Conservation (phyloP, 2,797 vertebrate species). For the Pangasius mekongensis region DNA sequence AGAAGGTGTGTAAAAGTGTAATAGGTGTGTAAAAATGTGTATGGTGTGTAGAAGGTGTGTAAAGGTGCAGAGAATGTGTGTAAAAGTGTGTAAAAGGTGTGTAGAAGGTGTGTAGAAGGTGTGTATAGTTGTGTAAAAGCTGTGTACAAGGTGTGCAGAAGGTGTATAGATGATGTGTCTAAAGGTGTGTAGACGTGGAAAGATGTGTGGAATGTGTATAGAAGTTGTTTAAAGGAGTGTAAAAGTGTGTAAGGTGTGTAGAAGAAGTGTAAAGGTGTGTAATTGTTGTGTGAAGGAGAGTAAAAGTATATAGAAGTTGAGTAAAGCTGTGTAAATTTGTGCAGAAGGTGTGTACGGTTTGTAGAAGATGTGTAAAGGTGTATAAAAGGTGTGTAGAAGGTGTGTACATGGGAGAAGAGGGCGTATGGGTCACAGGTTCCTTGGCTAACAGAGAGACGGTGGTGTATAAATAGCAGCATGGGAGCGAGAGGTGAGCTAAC, state of each 20-base stretch:
- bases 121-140: no score
- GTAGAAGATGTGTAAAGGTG: not conserved
- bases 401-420: not conserved
- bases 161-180: not conserved
- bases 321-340: not conserved
- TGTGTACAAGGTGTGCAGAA: not conserved
- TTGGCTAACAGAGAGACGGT: slow-evolving; percentile 20
- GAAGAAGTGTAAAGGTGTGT: not conserved
- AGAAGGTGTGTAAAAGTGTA: not conserved
- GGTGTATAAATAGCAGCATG: slow-evolving; percentile 60
- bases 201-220: not conserved
- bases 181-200: not conserved
- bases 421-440: slow-evolving; percentile 32
- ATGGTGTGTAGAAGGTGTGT: not conserved
- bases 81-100: not conserved
- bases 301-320: not conserved
- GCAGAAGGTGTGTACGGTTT: not conserved
- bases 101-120: not conserved
- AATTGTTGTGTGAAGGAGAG: not conserved
- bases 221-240: no score
- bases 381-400: not conserved
- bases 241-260: not conserved
- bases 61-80: not conserved
- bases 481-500: slow-evolving; percentile 70
- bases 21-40: not conserved